Base-by-base conservation (phyloP, 2,888 invertebrate species). In the Heliconius ethilla region DNA sequence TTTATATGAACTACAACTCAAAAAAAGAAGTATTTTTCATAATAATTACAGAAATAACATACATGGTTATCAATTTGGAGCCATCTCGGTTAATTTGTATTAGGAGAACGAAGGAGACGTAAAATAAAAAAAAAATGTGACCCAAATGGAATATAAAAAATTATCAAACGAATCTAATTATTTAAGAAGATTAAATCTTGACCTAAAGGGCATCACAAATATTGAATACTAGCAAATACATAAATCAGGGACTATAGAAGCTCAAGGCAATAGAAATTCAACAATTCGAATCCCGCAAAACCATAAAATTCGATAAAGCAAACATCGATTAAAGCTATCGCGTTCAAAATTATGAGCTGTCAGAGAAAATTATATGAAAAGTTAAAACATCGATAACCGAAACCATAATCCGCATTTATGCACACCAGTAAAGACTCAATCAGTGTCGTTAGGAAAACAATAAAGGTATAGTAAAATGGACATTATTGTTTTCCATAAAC, bases 401-500 rank as follows among this genome's bases (percentile, higher is more conserved):
- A 78, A 78, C 78, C 78, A 78, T 78, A 76, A 78, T 72, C 79
- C 66, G 77, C 76, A 67, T 78, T 81, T 77, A 79, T 59, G 78
- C 65, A 76, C 79, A 80, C 80, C 70, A 80, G 79, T 83, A 80
- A 83, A 83, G 82, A 78, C 81, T 83, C 81, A 83, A 83, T 83
- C 83, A 84, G 82, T 70, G 79, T 80, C 79, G 81, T 81, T 81
- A 80, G 74, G 80, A 62, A 78, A 79, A 83, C 81, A 79, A 82
- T 83, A 82, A 83, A 81, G 80, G 81, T 78, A 74, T 82, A 70
- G 81, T 81, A 81, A 82, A 78, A 81, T 79, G 79, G 81, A 82
- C 80, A 82, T 82, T 82, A 83, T 78, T 82, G 82, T 80, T 79
- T 73, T 59, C 81, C 80, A 83, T 83, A 82, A 83, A 82, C 79